These are phyloP conservation scores for Hypotaenidia okinawae DNA, from an alignment of 2,797 vertebrate genomes.

Conservation along the genomic window DNA sequence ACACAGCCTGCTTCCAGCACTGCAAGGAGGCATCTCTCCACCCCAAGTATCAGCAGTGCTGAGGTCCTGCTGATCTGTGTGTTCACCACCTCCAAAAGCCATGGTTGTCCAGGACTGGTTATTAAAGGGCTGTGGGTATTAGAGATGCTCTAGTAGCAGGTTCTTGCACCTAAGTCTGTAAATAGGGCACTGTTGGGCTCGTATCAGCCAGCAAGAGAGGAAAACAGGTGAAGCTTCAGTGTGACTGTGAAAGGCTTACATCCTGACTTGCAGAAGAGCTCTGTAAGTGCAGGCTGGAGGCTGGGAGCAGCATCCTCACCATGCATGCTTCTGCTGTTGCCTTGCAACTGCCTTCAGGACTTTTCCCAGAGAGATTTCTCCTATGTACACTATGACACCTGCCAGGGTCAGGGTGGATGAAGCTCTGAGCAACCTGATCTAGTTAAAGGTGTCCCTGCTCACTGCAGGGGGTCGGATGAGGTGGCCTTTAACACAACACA, in stretches of 20 bases:
- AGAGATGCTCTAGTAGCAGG: background rate
- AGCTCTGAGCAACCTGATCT: no score
- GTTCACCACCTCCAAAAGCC: background rate
- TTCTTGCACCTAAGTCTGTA: background rate
- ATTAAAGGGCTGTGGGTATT: background rate
- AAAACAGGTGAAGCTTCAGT: background rate
- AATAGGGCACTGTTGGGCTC: background rate
- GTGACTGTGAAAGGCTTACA: background rate
- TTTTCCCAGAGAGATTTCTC: background rate
- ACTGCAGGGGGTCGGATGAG: no score
- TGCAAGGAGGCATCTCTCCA: background rate
- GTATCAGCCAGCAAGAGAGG: background rate
- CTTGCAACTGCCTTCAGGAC: background rate
- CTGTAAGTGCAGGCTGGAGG: background rate
- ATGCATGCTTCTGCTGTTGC: rapidly evolving
- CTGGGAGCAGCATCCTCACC: background rate
- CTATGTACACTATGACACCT: rapidly evolving
- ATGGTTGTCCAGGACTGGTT: background rate
- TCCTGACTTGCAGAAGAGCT: no score
- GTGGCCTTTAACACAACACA: no score
- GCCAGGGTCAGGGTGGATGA: background rate
- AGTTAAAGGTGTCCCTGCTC: no score
- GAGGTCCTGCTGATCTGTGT: background rate
- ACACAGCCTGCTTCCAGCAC: background rate
- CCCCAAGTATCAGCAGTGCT: no score